phyloP scores from a whole-genome alignment of 2,797 vertebrate species.

The Acanthurus lineatus region DNA sequence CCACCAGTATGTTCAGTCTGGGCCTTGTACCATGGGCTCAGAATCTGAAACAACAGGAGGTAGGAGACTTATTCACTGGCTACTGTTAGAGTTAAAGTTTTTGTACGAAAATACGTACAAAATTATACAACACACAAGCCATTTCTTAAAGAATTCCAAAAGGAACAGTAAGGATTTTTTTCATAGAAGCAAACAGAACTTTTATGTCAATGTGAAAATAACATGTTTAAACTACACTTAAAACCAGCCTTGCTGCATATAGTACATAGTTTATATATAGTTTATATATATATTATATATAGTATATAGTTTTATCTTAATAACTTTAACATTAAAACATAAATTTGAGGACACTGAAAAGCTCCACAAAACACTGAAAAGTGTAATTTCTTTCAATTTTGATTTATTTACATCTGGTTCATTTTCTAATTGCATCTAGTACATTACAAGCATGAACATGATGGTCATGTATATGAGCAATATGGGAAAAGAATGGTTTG shows the following conservation, averaged over 20 bases:
- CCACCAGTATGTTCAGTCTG: conserved; percentile 66
- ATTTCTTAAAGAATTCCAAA: background rate
- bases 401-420: background rate
- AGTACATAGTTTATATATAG: too few species aligned
- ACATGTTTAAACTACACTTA: background rate
- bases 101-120: too few species aligned
- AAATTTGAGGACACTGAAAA: background rate
- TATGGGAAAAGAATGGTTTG: background rate
- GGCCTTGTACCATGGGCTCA: conserved; percentile 61
- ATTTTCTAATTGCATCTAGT: too few species aligned
- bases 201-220: background rate
- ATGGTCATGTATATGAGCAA: too few species aligned
- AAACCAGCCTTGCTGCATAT: too few species aligned
- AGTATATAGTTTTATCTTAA: too few species aligned
- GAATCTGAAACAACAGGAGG: conserved; percentile 60
- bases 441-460: too few species aligned
- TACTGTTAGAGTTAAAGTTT: too few species aligned
- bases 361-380: background rate
- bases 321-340: background rate
- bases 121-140: too few species aligned
- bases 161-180: background rate
- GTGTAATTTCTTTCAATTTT: background rate
- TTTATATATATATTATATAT: too few species aligned
- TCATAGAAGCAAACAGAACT: background rate
- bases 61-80: background rate